Conservation (phyloP, 2,113 vertebrate species). For the Bostrychus sinensis region DNA sequence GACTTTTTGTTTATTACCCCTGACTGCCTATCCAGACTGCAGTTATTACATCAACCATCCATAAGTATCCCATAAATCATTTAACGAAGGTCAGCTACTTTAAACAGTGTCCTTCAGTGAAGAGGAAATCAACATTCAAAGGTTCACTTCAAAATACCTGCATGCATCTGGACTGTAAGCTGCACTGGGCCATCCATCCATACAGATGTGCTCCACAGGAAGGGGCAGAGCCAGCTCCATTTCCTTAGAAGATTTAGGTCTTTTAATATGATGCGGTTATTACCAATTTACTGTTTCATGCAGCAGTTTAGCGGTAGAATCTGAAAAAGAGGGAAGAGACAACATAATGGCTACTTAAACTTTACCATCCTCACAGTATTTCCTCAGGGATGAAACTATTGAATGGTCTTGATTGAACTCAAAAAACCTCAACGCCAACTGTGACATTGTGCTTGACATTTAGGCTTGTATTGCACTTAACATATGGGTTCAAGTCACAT, state of each 20-base stretch:
- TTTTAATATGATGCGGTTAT: constrained; percentile 1
- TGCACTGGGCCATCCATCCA: background rate
- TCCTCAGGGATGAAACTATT: background rate
- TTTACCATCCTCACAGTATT: no score
- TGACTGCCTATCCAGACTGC: background rate
- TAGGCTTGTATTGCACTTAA: constrained; percentile 1
- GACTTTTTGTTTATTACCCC: constrained; percentile 2
- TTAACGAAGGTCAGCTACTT: constrained; percentile 1
- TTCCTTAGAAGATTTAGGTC: constrained; percentile 4
- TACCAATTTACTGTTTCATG: constrained; percentile 3
- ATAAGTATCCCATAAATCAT: background rate
- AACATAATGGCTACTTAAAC: no score
- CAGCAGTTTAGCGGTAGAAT: background rate
- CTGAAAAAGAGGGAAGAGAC: background rate
- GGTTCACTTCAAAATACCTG: background rate
- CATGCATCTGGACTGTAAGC: background rate
- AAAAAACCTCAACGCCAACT: background rate
- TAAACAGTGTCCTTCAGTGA: constrained; percentile 4
- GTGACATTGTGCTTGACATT: constrained; percentile 3
- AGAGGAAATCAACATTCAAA: background rate
- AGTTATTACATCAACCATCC: constrained; percentile 5
- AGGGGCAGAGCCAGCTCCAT: background rate
- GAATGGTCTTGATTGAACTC: background rate
- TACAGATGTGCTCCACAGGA: constrained; percentile 1
- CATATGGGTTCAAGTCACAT: background rate